These are phyloP conservation scores for Morbakka virulenta DNA, from an alignment of 30 jellyfish, hydroid and myxozoan genomes.

Conservation along the genomic window DNA sequence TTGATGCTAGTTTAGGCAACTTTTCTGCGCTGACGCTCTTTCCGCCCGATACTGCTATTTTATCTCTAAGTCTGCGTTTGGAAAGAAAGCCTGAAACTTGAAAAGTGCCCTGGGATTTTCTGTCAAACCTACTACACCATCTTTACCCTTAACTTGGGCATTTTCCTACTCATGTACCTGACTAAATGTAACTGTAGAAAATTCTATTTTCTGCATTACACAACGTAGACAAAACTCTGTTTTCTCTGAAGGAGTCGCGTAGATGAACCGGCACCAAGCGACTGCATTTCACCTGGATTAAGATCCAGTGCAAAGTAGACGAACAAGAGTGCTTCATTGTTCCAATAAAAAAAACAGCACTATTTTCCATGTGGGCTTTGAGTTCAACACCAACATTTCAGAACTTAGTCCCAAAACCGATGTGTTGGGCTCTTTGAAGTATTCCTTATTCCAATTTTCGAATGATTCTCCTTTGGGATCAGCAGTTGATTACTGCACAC, in stretches of 20 bases:
- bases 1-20: background rate
- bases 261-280: conserved; percentile 51
- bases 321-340: conserved; percentile 25
- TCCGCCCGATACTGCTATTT: conserved; percentile 22
- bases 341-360: too few relatives aligned
- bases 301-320: conserved; percentile 37
- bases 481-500: too few relatives aligned
- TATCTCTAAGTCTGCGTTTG: conserved; percentile 3
- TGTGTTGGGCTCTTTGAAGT: too few relatives aligned
- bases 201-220: conserved; percentile 12
- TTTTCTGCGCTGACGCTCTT: conserved; percentile 19
- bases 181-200: conserved; percentile 36
- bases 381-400: too few relatives aligned
- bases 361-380: too few relatives aligned
- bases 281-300: conserved; percentile 4
- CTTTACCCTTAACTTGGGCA: conserved; percentile 31
- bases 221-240: background rate
- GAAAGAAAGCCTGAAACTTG: conserved; percentile 13
- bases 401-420: too few relatives aligned
- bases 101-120: conserved; percentile 30
- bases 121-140: conserved; percentile 43
- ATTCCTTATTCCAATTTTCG: too few relatives aligned
- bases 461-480: too few relatives aligned
- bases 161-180: conserved; percentile 46
- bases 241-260: conserved; percentile 33